Conservation (phyloP, 2,113 vertebrate genomes). For the Forbesichthys papilliferus region DNA sequence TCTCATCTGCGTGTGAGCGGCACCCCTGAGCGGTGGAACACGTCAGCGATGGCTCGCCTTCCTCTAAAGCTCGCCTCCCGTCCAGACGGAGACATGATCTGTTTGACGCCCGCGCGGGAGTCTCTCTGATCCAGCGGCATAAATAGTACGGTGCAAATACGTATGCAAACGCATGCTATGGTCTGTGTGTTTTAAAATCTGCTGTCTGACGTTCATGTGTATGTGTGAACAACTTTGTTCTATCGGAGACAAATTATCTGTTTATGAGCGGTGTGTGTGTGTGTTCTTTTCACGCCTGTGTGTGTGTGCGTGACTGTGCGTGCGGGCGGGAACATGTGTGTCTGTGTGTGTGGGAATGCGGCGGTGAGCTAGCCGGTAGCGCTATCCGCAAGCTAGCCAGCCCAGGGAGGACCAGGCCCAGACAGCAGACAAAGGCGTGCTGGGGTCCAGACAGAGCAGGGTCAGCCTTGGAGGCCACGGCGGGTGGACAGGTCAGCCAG, state of each 20-base stretch:
- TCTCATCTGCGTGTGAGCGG: no score
- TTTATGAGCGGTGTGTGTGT: conserved; percentile 18
- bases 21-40: background rate
- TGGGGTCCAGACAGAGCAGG: conserved; percentile 88
- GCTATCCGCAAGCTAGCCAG: conserved; percentile 37
- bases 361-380: conserved; percentile 50
- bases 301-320: conserved; percentile 6
- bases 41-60: background rate
- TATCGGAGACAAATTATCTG: no score
- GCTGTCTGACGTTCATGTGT: no score
- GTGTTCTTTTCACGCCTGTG: background rate
- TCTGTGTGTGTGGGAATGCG: conserved; percentile 66
- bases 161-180: no score
- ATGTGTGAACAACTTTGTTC: no score
- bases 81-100: no score
- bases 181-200: no score
- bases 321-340: background rate
- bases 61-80: background rate
- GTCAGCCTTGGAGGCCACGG: conserved; percentile 80
- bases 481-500: conserved; percentile 85
- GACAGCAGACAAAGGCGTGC: conserved; percentile 91
- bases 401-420: conserved; percentile 85
- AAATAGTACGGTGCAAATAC: no score
- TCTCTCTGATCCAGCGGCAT: no score
- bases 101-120: no score